phyloP scores from a whole-genome alignment of 2,888 invertebrate genomes.

The Steinernema hermaphroditum region DNA sequence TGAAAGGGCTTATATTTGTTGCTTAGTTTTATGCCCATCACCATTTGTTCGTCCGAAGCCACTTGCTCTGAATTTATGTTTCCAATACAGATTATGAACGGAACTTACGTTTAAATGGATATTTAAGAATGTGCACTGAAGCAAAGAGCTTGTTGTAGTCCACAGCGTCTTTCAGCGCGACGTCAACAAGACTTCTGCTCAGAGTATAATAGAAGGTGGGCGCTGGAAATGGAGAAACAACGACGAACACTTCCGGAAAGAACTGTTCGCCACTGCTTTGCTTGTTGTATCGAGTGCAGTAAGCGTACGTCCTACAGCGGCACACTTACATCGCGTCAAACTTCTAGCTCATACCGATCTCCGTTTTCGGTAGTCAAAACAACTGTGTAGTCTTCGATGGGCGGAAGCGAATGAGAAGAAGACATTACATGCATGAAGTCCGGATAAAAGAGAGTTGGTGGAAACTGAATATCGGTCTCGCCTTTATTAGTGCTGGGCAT shows the following conservation, averaged over 20 bases:
- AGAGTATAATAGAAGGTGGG: constrained; percentile 14
- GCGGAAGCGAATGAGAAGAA: not conserved
- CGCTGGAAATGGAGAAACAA: constrained; percentile 4
- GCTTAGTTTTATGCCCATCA: constrained; percentile 10
- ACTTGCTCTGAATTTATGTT: not conserved
- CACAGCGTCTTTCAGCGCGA: not conserved
- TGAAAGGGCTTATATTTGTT: not conserved
- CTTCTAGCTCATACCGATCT: not conserved
- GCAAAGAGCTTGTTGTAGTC: constrained; percentile 22
- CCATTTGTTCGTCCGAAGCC: not conserved
- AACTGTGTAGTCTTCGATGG: constrained; percentile 7
- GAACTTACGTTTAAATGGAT: constrained; percentile 6
- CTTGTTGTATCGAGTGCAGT: constrained; percentile 18
- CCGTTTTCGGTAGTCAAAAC: constrained; percentile 3
- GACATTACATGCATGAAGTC: constrained; percentile 38
- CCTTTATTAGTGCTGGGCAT: not conserved
- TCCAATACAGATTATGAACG: no score
- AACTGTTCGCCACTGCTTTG: not conserved
- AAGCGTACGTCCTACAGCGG: constrained; percentile 1
- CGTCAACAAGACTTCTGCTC: constrained; percentile 19
- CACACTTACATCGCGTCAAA: not conserved
- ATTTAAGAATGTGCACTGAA: constrained; percentile 12
- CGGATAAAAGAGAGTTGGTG: constrained; percentile 47
- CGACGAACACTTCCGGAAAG: constrained; percentile 15
- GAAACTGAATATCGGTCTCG: constrained; percentile 39